These are phyloP conservation scores for Andrena fulva DNA, from an alignment of 2,888 invertebrate genomes.

Conservation along the genomic window DNA sequence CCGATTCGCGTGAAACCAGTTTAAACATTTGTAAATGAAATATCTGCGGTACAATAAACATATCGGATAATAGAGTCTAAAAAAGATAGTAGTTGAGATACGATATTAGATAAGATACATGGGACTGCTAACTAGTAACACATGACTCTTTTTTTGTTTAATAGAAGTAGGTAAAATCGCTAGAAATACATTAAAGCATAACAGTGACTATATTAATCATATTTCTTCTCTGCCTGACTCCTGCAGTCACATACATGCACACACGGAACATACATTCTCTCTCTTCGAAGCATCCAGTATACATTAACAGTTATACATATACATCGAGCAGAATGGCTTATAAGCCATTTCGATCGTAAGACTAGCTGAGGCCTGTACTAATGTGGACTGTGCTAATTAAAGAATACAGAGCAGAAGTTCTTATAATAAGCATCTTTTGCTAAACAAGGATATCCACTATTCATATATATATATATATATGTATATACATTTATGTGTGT, in stretches of 20 bases:
- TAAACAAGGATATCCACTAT: constrained; percentile 62
- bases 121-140: constrained; percentile 76
- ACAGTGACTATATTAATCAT: constrained; percentile 81
- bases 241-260: constrained; percentile 61
- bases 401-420: constrained; percentile 59
- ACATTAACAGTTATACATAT: constrained; percentile 77
- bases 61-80: constrained; percentile 56
- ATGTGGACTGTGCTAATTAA: constrained; percentile 69
- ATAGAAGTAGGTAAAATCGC: constrained; percentile 80
- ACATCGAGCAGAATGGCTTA: constrained; percentile 79
- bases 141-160: constrained; percentile 75
- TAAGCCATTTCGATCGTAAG: constrained; percentile 80
- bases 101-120: constrained; percentile 70
- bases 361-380: constrained; percentile 84
- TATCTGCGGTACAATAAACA: constrained; percentile 56
- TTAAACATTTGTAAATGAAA: constrained; percentile 58
- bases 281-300: constrained; percentile 67
- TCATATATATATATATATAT: too few relatives aligned
- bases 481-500: too few relatives aligned
- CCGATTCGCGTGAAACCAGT: constrained; percentile 37
- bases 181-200: constrained; percentile 83
- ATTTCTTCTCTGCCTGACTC: constrained; percentile 73
- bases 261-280: constrained; percentile 61
- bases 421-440: constrained; percentile 61
- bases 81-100: constrained; percentile 62